Percentiles rank a stretch among this genome's conserved stretches.
phyloP scores from a whole-genome alignment of 2,888 invertebrate species.

The Norana najaformis region DNA sequence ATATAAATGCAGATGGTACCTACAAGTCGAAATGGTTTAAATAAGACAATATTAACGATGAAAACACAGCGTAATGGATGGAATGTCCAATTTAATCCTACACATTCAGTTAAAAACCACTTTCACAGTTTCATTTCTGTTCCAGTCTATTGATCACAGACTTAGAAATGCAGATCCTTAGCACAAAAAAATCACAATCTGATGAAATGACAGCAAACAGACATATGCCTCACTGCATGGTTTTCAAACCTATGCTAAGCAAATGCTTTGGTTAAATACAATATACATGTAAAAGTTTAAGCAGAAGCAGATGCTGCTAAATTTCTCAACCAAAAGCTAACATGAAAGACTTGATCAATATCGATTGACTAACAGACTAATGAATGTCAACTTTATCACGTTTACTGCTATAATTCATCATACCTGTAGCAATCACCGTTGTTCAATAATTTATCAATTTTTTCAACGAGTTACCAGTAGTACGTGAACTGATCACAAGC shows the following conservation, averaged over 20 bases:
- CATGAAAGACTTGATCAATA: neutral
- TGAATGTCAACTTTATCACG: neutral
- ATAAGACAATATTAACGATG: neutral
- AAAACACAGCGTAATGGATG: neutral
- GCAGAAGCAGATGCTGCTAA: neutral
- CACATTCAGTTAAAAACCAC: neutral
- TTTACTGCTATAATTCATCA: neutral
- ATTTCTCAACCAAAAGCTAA: neutral
- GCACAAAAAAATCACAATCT: conserved; percentile 1
- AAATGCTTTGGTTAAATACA: neutral
- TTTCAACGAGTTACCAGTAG: neutral
- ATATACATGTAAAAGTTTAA: neutral
- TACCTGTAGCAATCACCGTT: neutral
- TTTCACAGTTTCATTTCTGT: neutral
- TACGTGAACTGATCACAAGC: neutral
- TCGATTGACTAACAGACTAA: neutral
- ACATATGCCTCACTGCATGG: neutral
- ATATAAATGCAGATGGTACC: no score
- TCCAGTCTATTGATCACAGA: neutral
- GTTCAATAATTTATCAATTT: neutral
- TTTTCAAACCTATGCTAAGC: neutral
- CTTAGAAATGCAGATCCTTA: neutral
- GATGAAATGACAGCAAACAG: neutral
- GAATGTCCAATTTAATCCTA: neutral
- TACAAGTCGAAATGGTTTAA: neutral